Evolutionary conservation across 2,113 vertebrate species (phyloP), one percentile per base, ranked within the genome.

Genomic region (Lycaon pictus): DNA sequence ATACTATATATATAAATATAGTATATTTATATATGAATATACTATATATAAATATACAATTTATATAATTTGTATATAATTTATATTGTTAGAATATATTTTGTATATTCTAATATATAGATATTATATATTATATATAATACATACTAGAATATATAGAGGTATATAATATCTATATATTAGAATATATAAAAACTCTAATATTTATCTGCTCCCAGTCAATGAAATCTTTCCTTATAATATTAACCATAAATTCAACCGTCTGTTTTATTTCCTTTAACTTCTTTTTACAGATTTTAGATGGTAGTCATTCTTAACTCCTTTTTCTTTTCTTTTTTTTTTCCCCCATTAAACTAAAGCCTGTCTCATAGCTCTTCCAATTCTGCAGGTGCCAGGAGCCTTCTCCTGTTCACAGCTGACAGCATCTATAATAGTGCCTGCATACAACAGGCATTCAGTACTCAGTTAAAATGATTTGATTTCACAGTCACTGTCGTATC

Each of bases 361-460:
- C 0, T 89, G 4, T 51, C 25, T 72, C 29, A 7, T 11, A 0
- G 0, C 29, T 16, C 4, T 23, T 55, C 88, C 7, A 0, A 1
- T 88, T 17, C 4, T 25, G 55, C 0, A 7, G 9, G 3, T 7
- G 3, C 2, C 12, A 43, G 7, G 13, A 53, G n/a, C 32, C 48
- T 74, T 2, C 0, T 60, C 23, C 3, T 71, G 5, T 27, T 62
- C 7, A 63, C 48, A 53, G 53, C 35, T n/a, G 55, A 19, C 10
- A 23, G 11, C 11, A 37, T 32, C 35, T 63, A 1, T 6, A 56
- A 35, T 0, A 71, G 15, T 9, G 7, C 10, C 43, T 4, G 8
- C 11, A 11, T 37, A 55, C 1, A 11, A 20, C 2, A 85, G 5
- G 5, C 9, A 55, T 82, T 86, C 22, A 20, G 19, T 62, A 27